Percentiles rank a stretch among this genome's conserved stretches.
Conservation (phyloP, 2,113 vertebrate species). For the Periophthalmus modestus region DNA sequence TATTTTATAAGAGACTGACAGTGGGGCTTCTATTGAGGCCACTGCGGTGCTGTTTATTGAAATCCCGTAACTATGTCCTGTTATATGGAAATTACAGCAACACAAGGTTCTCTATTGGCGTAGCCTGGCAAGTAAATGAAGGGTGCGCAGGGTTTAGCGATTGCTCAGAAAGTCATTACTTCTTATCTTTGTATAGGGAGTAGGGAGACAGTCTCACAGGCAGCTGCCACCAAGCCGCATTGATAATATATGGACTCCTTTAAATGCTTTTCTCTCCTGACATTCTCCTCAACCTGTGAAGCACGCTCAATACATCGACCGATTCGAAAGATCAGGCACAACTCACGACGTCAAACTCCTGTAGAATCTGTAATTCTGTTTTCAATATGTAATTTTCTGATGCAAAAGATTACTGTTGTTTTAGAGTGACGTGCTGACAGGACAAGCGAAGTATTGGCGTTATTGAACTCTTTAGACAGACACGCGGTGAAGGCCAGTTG, state of each 20-base stretch:
- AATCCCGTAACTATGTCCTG: slow-evolving; percentile 47
- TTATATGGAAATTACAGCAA: slow-evolving; percentile 34
- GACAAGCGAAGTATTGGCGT: slow-evolving; percentile 16
- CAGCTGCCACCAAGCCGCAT: slow-evolving; percentile 12
- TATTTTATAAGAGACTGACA: slow-evolving; percentile 23
- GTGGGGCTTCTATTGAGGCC: slow-evolving; percentile 34
- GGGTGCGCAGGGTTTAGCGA: slow-evolving; percentile 35
- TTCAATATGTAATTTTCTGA: slow-evolving; percentile 20
- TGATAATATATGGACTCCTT: slow-evolving; percentile 40
- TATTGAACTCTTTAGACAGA: slow-evolving; percentile 22
- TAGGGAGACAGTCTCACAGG: slow-evolving; percentile 17
- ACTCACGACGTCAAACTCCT: slow-evolving; percentile 18
- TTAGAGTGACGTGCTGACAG: slow-evolving; percentile 9
- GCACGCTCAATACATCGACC: slow-evolving; percentile 24
- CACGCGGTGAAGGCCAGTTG: neutral
- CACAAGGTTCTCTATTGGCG: slow-evolving; percentile 30
- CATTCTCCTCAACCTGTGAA: slow-evolving; percentile 27
- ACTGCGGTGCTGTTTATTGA: slow-evolving; percentile 38
- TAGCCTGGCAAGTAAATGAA: slow-evolving; percentile 56
- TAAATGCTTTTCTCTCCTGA: slow-evolving; percentile 34
- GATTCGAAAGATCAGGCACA: slow-evolving; percentile 28
- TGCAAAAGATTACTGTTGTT: slow-evolving; percentile 2
- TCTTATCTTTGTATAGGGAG: slow-evolving; percentile 59
- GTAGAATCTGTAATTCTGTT: slow-evolving; percentile 29
- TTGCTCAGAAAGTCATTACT: slow-evolving; percentile 69